Evolutionary conservation across 2,797 vertebrate species (phyloP), one percentile per base, ranked within the genome.

Genomic region (Notolepis coatsorum): DNA sequence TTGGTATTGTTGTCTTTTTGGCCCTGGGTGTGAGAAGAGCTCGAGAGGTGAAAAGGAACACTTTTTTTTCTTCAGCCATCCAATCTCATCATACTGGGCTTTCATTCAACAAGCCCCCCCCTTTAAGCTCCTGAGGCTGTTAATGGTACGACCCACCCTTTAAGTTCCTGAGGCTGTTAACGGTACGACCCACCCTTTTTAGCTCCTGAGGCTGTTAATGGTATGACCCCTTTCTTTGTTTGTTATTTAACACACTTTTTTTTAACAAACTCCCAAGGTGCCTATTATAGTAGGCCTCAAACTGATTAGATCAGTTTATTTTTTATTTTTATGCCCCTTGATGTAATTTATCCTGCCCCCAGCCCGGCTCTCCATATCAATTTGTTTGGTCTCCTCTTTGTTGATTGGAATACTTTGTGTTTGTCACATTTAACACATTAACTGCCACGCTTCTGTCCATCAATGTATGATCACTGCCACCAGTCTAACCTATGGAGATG

Each of bases 301-400:
- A 3, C 70, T 73, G 72, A 85, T 75, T 72, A 70, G 20, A 86
- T 84, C 55, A 65, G 47, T 54, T 69, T 37, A 47, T 71, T 12
- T n/a, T n/a, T n/a, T n/a, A n/a, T n/a, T n/a, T n/a, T n/a, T n/a
- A n/a, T 20, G 1, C 10, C 28, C 17, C 7, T 6, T 65, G 33
- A 25, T 65, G 41, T 0, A 59, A 77, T 8, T 33, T 65, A 76
- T 75, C 65, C 62, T 23, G 61, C 10, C 41, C 43, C 42, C 56
- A 50, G 13, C 17, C 30, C 3, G 23, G 18, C 5, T 28, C 37
- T 5, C 7, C 7, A 15, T 31, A 27, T 66, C 53, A 1, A 12
- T 53, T 43, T 37, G 33, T 3, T 48, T 28, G 5, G 20, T 38
- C 61, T 43, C 41, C 13, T 6, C 21, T 21, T 57, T n/a, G 9